A percentile compares a stretch with the other conserved stretches of the same genome.
Conservation (phyloP, 1,140 invertebrate genomes). For the Dinoponera quadriceps region DNA sequence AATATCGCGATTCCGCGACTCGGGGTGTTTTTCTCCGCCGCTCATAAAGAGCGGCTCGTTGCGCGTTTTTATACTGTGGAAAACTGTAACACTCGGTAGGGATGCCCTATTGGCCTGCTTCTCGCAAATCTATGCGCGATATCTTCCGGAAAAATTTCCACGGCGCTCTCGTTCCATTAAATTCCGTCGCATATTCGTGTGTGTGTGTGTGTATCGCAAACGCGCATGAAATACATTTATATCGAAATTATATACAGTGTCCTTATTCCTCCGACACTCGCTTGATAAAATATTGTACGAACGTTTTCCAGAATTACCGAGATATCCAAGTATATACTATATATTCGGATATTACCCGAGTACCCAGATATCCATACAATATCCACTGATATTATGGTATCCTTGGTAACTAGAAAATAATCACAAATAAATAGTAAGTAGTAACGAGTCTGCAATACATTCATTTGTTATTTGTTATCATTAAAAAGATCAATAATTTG, state of each 20-base stretch:
- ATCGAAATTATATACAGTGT: background rate
- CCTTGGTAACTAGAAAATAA: too few relatives aligned
- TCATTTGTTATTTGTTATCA: too few relatives aligned
- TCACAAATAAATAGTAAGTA: too few relatives aligned
- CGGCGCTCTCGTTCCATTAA: background rate
- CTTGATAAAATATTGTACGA: too few relatives aligned
- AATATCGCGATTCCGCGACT: background rate
- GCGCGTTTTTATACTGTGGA: conserved; percentile 7
- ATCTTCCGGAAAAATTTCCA: background rate
- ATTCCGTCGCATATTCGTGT: background rate
- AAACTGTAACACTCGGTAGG: conserved; percentile 3
- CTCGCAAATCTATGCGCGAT: background rate
- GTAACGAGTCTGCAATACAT: too few relatives aligned
- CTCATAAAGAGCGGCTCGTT: conserved; percentile 7
- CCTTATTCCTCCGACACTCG: too few relatives aligned
- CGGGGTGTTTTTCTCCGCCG: background rate
- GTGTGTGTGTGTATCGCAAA: background rate
- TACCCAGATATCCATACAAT: too few relatives aligned
- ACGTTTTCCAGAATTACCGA: too few relatives aligned
- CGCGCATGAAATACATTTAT: background rate
- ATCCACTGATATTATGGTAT: too few relatives aligned
- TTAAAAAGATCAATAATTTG: too few relatives aligned
- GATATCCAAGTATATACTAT: too few relatives aligned
- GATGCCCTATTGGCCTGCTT: background rate
- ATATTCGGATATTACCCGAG: too few relatives aligned